These are phyloP conservation scores for Cartodere bifasciata DNA, from an alignment of 2,888 invertebrate species.

Conservation along the genomic window DNA sequence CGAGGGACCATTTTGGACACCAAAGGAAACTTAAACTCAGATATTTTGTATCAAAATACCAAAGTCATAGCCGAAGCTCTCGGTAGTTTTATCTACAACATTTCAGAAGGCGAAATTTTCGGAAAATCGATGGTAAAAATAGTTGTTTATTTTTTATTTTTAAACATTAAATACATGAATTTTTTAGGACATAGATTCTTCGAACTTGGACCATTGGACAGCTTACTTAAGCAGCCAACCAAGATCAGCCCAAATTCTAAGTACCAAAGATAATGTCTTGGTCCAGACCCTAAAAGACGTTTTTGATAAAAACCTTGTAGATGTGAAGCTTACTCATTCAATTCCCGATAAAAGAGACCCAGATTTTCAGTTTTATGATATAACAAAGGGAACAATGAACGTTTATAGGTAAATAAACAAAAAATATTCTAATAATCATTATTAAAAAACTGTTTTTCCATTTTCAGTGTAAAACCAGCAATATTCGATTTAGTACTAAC, in stretches of 20 bases:
- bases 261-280: constrained; percentile 50
- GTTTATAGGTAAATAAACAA: constrained; percentile 65
- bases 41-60: constrained; percentile 53
- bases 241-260: constrained; percentile 60
- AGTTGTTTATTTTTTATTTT: constrained; percentile 1
- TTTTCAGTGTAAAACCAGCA: constrained; percentile 88
- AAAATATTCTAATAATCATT: background rate
- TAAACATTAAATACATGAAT: constrained; percentile 10
- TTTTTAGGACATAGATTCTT: constrained; percentile 59
- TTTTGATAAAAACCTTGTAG: constrained; percentile 63
- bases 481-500: constrained; percentile 94
- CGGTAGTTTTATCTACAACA: constrained; percentile 68
- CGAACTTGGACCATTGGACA: constrained; percentile 63
- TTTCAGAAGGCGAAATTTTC: constrained; percentile 53
- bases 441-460: constrained; percentile 16
- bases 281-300: constrained; percentile 59
- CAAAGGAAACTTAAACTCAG: constrained; percentile 41
- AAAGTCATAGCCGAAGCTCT: constrained; percentile 70
- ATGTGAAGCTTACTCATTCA: constrained; percentile 56
- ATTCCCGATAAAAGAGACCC: constrained; percentile 79
- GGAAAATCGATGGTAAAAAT: constrained; percentile 58
- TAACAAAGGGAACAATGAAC: constrained; percentile 64
- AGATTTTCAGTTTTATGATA: constrained; percentile 83
- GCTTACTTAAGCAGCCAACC: constrained; percentile 59
- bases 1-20: constrained; percentile 53